phyloP scores from a whole-genome alignment of 2,113 vertebrate genomes.

The Nothobranchius kuhntae region DNA sequence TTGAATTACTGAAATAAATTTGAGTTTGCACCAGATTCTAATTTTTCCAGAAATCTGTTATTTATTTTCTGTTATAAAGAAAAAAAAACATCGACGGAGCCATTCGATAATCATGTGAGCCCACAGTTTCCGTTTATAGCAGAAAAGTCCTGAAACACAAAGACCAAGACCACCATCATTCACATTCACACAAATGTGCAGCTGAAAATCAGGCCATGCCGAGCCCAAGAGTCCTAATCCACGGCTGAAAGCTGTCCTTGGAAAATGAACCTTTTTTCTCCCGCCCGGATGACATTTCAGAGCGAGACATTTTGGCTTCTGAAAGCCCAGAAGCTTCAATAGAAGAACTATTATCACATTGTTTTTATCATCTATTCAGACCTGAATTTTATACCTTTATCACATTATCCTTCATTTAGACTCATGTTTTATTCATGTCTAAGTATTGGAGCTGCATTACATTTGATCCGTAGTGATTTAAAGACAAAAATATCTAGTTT shows the following conservation, averaged over 20 bases:
- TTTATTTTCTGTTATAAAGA: background rate
- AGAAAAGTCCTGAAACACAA: background rate
- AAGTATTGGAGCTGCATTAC: background rate
- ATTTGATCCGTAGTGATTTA: too few relatives aligned
- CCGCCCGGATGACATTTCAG: background rate
- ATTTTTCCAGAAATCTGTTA: too few relatives aligned
- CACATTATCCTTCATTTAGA: conserved; percentile 5
- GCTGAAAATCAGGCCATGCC: background rate
- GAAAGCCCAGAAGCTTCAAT: background rate
- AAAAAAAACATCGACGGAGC: background rate
- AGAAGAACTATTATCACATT: background rate
- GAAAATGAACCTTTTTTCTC: background rate
- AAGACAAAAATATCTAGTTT: background rate
- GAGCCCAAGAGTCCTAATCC: background rate
- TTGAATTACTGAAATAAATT: too few relatives aligned
- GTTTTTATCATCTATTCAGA: background rate
- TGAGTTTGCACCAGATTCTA: too few relatives aligned
- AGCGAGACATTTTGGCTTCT: background rate
- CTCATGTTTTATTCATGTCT: background rate
- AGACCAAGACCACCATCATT: background rate
- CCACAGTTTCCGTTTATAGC: background rate
- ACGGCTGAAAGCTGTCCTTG: background rate
- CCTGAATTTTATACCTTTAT: background rate
- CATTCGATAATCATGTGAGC: too few relatives aligned
- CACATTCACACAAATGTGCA: background rate